Evolutionary conservation across 2,888 invertebrate species (phyloP), one percentile per base, ranked within the genome.

Genomic region (Pandemis heparana): DNA sequence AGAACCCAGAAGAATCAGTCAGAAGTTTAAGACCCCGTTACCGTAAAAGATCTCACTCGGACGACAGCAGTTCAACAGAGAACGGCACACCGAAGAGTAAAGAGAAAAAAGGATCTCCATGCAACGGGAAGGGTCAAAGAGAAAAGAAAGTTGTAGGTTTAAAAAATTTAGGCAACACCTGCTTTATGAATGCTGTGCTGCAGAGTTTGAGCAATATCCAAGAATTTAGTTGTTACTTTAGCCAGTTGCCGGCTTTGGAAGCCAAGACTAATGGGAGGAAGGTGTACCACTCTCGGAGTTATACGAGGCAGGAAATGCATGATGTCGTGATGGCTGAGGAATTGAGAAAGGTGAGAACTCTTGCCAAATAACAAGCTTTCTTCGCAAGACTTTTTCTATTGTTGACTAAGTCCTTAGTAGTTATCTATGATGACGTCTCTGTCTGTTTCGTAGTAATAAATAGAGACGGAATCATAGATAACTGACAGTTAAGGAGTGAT

Each of bases 111-210:
- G 75, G 77, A 39, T 88, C 89, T 6, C 84, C 88, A 5, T 87
- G 85, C 75, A 94, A 93, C 56, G 93, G 95, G 51, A 95, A 95
- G 82, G 91, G 86, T 80, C 94, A 92, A 81, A 90, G 95, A 81
- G 96, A 96, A 76, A 96, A 96, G 83, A 96, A 92, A 82, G 95
- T 96, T 74, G 96, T 96, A 80, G 97, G 97, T 51, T 93, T 97
- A 84, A 95, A 97, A 83, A 97, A 97, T 93, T 94, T 97, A 86
- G 97, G 97, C 79, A 97, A 97, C 87, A 97, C 97, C 67, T 97
- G 97, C 89, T 97, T 97, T 86, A 97, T 97, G 97, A 97, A 97
- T 90, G 97, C 97, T 23, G 97, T 97, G 75, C 91, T 97, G 75
- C 97, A 97, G 87, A 97, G 97, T 80, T 94, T 97, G 91, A 97